A percentile compares a stretch with the other conserved stretches of the same genome.
phyloP scores from a whole-genome alignment of 2,888 invertebrate genomes.

The Amphipoea lucens region DNA sequence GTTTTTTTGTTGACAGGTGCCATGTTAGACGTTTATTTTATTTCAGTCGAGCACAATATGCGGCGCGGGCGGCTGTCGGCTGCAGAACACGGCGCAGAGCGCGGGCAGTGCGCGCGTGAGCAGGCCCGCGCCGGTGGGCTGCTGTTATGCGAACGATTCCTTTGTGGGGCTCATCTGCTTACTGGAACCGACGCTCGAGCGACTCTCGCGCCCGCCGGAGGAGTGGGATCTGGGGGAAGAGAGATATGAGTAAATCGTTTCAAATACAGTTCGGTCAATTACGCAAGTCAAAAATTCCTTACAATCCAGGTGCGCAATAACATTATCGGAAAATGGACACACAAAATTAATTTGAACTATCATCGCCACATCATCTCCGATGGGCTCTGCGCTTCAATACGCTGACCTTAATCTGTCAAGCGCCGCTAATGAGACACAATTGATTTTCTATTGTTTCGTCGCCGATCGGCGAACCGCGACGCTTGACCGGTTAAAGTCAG shows the following conservation, averaged over 20 bases:
- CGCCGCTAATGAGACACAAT: too few relatives aligned
- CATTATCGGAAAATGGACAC: too few relatives aligned
- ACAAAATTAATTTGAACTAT: too few relatives aligned
- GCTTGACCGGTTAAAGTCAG: too few relatives aligned
- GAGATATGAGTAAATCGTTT: not conserved
- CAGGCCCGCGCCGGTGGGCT: slow-evolving; percentile 80
- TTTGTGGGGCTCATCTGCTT: slow-evolving; percentile 83
- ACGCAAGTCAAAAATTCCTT: too few relatives aligned
- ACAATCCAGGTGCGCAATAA: too few relatives aligned
- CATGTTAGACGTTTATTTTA: slow-evolving; percentile 35
- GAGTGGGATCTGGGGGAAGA: slow-evolving; percentile 80
- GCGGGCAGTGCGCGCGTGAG: slow-evolving; percentile 83
- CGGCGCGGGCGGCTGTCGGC: slow-evolving; percentile 78
- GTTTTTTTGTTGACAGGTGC: slow-evolving; percentile 33
- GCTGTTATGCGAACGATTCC: slow-evolving; percentile 87
- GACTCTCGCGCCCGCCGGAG: slow-evolving; percentile 85
- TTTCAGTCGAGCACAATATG: slow-evolving; percentile 77
- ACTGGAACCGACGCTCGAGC: slow-evolving; percentile 80
- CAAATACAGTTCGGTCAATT: too few relatives aligned
- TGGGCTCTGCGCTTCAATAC: too few relatives aligned
- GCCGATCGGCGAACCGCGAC: too few relatives aligned
- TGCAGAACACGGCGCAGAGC: slow-evolving; percentile 85
- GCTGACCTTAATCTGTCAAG: too few relatives aligned
- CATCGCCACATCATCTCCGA: too few relatives aligned
- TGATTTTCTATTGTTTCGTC: too few relatives aligned